These are phyloP conservation scores for Myrmecobius fasciatus DNA, from an alignment of 2,113 vertebrate genomes.

Conservation along the genomic window DNA sequence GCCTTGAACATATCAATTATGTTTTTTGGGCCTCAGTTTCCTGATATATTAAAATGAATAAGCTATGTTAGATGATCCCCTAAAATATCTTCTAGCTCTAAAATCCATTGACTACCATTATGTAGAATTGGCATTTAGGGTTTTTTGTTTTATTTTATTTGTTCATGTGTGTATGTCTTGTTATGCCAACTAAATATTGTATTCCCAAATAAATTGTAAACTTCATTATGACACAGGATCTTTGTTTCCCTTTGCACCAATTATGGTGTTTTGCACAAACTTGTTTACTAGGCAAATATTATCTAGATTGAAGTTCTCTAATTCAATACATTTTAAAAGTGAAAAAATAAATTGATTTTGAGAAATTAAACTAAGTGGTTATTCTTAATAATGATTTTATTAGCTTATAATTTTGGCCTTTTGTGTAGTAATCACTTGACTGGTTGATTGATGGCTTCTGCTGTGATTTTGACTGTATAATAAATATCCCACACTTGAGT, in stretches of 20 bases:
- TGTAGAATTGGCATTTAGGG: not conserved
- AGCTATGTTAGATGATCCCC: not conserved
- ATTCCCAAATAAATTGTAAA: not conserved
- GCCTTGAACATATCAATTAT: not conserved
- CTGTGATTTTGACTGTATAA: not conserved
- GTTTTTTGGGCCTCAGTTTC: not conserved
- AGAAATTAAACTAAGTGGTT: not conserved
- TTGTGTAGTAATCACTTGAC: not conserved
- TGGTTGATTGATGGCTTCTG: not conserved
- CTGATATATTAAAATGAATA: not conserved
- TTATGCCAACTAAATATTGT: not conserved
- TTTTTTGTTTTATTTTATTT: not conserved
- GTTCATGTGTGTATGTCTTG: not conserved
- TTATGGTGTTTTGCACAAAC: not conserved
- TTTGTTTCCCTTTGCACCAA: not conserved
- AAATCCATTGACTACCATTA: not conserved
- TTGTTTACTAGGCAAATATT: not conserved
- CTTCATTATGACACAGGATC: not conserved
- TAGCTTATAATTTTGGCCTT: not conserved
- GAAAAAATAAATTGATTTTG: not conserved
- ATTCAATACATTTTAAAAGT: not conserved
- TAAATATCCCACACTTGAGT: not conserved
- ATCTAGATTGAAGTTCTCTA: not conserved
- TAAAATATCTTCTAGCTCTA: not conserved
- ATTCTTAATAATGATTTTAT: not conserved